Percentiles rank a stretch among this genome's conserved stretches.
Conservation (phyloP, 2,888 invertebrate species). For the Fabriciana adippe region DNA sequence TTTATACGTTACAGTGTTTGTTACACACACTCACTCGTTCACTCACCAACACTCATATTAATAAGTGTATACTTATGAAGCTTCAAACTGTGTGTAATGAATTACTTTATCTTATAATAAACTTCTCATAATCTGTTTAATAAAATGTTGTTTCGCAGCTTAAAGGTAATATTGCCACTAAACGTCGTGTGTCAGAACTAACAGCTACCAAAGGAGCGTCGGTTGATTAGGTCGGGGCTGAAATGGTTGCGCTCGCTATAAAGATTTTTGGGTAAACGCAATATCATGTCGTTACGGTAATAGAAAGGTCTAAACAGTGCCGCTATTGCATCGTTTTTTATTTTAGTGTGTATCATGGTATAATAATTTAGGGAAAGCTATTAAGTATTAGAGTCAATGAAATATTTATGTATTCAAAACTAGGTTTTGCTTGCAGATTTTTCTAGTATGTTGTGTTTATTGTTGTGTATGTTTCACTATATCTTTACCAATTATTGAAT, state of each 20-base stretch:
- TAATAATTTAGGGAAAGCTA: background rate
- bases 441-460: too few relatives aligned
- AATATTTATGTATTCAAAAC: too few relatives aligned
- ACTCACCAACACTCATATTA: too few relatives aligned
- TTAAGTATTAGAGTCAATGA: background rate
- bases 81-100: too few relatives aligned
- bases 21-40: too few relatives aligned
- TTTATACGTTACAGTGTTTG: too few relatives aligned
- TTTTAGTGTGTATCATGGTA: constrained; percentile 16
- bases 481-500: too few relatives aligned
- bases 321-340: constrained; percentile 27
- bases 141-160: constrained; percentile 16
- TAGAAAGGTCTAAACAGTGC: constrained; percentile 58
- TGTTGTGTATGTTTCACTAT: too few relatives aligned
- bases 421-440: too few relatives aligned
- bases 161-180: constrained; percentile 42
- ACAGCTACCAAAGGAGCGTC: constrained; percentile 52
- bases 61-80: too few relatives aligned
- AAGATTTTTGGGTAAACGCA: constrained; percentile 78
- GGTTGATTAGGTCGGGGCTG: constrained; percentile 71
- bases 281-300: constrained; percentile 77
- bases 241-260: constrained; percentile 66
- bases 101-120: background rate
- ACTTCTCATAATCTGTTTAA: constrained; percentile 12
- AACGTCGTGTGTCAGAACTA: constrained; percentile 43